These are phyloP conservation scores for Pycnonotus jocosus DNA, from an alignment of 2,113 vertebrate genomes.

Conservation along the genomic window DNA sequence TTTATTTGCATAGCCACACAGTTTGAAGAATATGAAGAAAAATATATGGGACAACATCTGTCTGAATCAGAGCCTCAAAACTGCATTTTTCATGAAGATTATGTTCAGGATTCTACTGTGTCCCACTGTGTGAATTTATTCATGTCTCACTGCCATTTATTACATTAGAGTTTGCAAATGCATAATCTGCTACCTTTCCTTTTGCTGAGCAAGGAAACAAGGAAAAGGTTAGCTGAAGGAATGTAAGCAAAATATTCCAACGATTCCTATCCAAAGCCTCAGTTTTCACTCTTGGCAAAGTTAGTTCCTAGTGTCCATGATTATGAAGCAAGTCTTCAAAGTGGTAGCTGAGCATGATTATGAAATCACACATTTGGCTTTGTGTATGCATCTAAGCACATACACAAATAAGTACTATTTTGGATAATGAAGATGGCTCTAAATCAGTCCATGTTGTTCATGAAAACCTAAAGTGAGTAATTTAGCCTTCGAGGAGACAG, in stretches of 20 bases:
- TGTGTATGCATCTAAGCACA: background rate
- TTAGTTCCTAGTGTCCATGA: background rate
- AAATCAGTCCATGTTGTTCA: background rate
- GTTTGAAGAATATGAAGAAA: background rate
- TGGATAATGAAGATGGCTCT: background rate
- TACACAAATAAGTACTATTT: fast-evolving
- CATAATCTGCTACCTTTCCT: background rate
- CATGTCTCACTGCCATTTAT: background rate
- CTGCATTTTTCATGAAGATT: background rate
- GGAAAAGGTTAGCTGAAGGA: background rate
- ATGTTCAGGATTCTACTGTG: background rate
- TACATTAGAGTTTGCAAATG: background rate
- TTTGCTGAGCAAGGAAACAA: background rate
- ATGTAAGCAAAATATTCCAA: background rate
- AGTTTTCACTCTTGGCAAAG: background rate
- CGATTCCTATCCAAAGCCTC: background rate
- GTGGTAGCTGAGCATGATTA: background rate
- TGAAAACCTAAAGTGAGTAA: background rate
- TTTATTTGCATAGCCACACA: background rate
- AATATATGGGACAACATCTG: background rate
- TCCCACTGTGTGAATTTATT: background rate
- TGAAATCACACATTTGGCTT: background rate
- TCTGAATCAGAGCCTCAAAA: background rate
- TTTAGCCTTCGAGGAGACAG: background rate
- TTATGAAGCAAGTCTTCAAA: background rate